Percentiles rank a stretch among this genome's conserved stretches.
These are phyloP conservation scores for Cheilosia vulpina DNA, from an alignment of 2,888 invertebrate genomes.

Conservation along the genomic window DNA sequence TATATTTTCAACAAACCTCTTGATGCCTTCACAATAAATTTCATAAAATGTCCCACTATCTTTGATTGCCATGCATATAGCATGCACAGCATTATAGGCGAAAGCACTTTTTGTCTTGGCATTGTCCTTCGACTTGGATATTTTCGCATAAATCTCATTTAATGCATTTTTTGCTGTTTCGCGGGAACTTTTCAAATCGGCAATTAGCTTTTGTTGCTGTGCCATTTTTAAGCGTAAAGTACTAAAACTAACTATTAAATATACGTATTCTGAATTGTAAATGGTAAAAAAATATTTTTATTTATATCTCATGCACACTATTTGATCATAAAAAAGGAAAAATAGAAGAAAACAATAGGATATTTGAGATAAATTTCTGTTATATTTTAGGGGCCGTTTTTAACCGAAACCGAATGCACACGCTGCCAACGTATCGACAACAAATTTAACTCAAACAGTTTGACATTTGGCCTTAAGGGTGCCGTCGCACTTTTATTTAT, in stretches of 20 bases:
- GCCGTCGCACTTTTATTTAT: no score
- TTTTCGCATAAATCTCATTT: conserved; percentile 50
- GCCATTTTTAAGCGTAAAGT: conserved; percentile 25
- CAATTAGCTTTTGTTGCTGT: conserved; percentile 60
- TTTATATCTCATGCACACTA: no score
- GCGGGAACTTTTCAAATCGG: conserved; percentile 66
- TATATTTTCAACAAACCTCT: conserved; percentile 20
- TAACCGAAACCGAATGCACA: no score
- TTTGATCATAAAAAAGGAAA: no score
- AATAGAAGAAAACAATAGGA: no score
- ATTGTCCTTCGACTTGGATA: conserved; percentile 50
- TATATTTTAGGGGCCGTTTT: no score
- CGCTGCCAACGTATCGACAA: no score
- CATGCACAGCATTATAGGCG: conserved; percentile 56
- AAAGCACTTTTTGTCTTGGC: conserved; percentile 31
- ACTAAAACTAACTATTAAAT: background rate
- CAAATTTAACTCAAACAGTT: no score
- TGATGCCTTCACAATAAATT: conserved; percentile 47
- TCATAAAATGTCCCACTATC: conserved; percentile 37
- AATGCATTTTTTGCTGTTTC: conserved; percentile 53
- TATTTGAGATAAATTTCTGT: no score
- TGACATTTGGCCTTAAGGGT: no score
- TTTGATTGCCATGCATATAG: conserved; percentile 63
- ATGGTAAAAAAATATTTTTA: background rate
- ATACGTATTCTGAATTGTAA: background rate